Evolutionary conservation across 2,113 vertebrate species (phyloP), one percentile per base, ranked within the genome.

Genomic region (Pionites leucogaster): DNA sequence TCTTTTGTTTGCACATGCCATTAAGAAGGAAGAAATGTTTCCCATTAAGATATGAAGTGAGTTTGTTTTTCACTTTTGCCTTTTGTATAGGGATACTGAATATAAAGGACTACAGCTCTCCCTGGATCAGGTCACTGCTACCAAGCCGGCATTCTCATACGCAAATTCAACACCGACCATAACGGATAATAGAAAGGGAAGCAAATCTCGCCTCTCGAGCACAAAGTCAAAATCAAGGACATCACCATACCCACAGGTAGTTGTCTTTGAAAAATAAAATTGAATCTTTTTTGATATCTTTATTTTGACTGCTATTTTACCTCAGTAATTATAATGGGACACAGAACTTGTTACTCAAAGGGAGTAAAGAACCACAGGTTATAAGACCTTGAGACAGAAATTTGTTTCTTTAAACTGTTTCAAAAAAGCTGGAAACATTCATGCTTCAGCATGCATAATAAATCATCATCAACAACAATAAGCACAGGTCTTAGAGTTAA

Each of bases 101-200:
- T 99, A 99, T 86, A 99, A 99, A 98, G 99, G 99, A 74, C 98
- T 99, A 10, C 99, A 99, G 96, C 98, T 99, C 57, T 99, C 99
- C 33, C 94, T 99, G 97, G 99, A 99, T 98, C 99, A 99, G 97
- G 98, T 99, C 94, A 98, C 98, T 33, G 98, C 98, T 93, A 98
- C 98, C 94, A 99, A 99, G 97, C 98, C 98, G 42, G 95, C 98
- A 7, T 99, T 99, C 89, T 97, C 98, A 87, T 99, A 98, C n/a
- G 93, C 97, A 97, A 99, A 98, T 96, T 98, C 98, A 68, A 98
- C 98, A 86, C 97, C 98, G 47, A 96, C 98, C 74, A 96, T 98
- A 95, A 96, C 97, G 16, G 99, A 99, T 79, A 98, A 44, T 95
- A 98, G 99, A 90, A 98, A 99, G 88, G 98, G 98, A 67, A 97